Base-by-base conservation (phyloP, 2,797 vertebrate genomes). In the Chelmon rostratus region DNA sequence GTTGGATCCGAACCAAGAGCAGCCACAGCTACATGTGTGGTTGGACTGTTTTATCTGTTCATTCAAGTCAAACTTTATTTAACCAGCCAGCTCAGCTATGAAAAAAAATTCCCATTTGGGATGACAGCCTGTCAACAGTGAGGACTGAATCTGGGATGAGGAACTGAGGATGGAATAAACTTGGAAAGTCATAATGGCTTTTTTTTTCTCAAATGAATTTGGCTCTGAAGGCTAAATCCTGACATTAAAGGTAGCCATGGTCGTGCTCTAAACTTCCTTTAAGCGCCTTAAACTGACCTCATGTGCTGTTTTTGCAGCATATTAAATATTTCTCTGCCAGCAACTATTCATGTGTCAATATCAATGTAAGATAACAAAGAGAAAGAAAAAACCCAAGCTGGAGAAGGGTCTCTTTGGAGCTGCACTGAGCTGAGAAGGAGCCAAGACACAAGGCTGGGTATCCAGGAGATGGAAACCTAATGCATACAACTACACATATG, bases 51-150 rank as follows among this genome's bases (percentile, higher is more conserved):
- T 76, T 61, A 81, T 68, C 53, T 21, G 6, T 70, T 69, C 15
- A 62, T 73, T 82, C 13, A 66, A 71, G n/a, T 81, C 52, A 81
- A 85, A 82, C 42, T 80, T 77, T 59, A 76, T 63, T 79, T 47
- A 80, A 84, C 52, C 21, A 74, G 76, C 59, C 40, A 73, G 75
- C 70, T 89, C 68, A 84, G 57, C 61, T 68, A 71, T 38, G 57
- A 79, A 74, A 33, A 74, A 33, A 83, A 63, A 76, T 33, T 84
- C 46, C 16, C 63, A 56, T 73, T 78, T 38, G 25, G 31, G 25
- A 82, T 81, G 65, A 81, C 11, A 64, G 47, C 58, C 50, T 82
- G 81, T 65, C 75, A 81, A 79, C 53, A 61, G 23, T n/a, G 11
- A 78, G n/a, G 53, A 49, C 46, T 78, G 58, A 68, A 79, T 84